A percentile compares a stretch with the other conserved stretches of the same genome.
Conservation (phyloP, 30 jellyfish, hydroid and myxozoan species). For the Hydractinia echinata region DNA sequence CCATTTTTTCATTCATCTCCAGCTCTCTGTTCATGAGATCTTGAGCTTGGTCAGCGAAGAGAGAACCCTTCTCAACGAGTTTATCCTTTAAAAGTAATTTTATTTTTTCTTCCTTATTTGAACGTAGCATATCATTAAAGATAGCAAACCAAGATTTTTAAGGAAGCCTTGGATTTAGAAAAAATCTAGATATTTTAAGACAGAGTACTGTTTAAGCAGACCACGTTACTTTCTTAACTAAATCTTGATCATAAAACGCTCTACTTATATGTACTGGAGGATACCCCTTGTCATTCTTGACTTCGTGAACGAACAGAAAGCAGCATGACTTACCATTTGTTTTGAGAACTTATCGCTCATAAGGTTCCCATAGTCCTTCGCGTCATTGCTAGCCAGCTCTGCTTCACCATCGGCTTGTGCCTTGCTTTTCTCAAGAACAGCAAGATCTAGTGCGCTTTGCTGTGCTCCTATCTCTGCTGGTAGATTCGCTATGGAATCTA, state of each 20-base stretch:
- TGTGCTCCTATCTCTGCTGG: conserved; percentile 44
- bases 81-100: conserved; percentile 42
- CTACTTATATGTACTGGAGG: too few species aligned
- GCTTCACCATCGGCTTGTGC: conserved; percentile 69
- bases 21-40: conserved; percentile 53
- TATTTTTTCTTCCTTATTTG: neutral
- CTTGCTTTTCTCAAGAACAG: conserved; percentile 67
- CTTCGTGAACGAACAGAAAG: too few species aligned
- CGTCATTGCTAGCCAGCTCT: conserved; percentile 46
- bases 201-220: too few species aligned
- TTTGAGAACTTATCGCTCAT: conserved; percentile 67
- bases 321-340: conserved; percentile 48
- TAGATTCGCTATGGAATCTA: conserved; percentile 46
- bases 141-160: too few species aligned
- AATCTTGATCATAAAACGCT: too few species aligned
- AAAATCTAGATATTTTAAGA: too few species aligned
- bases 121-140: too few species aligned
- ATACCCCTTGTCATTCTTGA: too few species aligned
- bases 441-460: conserved; percentile 53
- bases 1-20: conserved; percentile 29
- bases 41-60: conserved; percentile 68
- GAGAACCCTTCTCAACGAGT: conserved; percentile 63
- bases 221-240: too few species aligned
- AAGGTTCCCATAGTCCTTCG: conserved; percentile 49
- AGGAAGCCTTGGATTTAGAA: too few species aligned